Conservation (phyloP, 1,140 invertebrate species). For the Trissolcus basalis region DNA sequence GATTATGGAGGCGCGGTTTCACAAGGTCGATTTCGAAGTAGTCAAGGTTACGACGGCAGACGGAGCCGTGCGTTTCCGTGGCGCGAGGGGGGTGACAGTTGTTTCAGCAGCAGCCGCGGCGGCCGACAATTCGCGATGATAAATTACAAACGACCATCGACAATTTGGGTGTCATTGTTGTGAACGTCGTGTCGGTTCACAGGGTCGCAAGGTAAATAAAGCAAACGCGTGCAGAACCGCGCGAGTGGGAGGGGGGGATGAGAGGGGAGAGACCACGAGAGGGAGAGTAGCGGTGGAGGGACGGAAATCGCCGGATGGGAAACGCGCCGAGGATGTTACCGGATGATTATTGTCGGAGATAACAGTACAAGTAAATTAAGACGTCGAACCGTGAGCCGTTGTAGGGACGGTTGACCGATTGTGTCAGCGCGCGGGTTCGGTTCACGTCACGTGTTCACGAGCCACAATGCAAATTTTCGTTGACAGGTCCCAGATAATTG, state of each 20-base stretch:
- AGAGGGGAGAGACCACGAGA: conserved; percentile 35
- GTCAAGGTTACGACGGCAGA: conserved; percentile 47
- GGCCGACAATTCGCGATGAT: conserved; percentile 18
- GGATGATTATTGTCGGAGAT: conserved; percentile 59
- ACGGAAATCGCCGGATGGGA: conserved; percentile 51
- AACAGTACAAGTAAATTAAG: conserved; percentile 13
- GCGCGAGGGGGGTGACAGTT: conserved; percentile 7
- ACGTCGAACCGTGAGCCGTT: too few relatives aligned
- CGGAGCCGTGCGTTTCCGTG: conserved; percentile 24
- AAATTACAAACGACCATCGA: conserved; percentile 17
- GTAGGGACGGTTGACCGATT: too few relatives aligned
- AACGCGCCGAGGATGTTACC: conserved; percentile 60
- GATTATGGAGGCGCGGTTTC: conserved; percentile 71
- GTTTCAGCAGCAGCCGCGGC: conserved; percentile 26
- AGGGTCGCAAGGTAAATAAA: conserved; percentile 69
- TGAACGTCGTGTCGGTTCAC: conserved; percentile 58
- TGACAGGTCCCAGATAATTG: conserved; percentile 33
- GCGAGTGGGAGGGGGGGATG: conserved; percentile 49
- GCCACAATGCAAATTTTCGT: conserved; percentile 6
- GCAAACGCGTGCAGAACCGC: conserved; percentile 65
- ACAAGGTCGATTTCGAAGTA: conserved; percentile 52
- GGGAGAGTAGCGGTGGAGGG: conserved; percentile 47
- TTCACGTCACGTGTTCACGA: conserved; percentile 52
- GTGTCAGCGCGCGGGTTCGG: too few relatives aligned
- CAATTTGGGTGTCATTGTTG: conserved; percentile 42